Base-by-base conservation (phyloP, 2,888 invertebrate species). In the Aquatica leii region DNA sequence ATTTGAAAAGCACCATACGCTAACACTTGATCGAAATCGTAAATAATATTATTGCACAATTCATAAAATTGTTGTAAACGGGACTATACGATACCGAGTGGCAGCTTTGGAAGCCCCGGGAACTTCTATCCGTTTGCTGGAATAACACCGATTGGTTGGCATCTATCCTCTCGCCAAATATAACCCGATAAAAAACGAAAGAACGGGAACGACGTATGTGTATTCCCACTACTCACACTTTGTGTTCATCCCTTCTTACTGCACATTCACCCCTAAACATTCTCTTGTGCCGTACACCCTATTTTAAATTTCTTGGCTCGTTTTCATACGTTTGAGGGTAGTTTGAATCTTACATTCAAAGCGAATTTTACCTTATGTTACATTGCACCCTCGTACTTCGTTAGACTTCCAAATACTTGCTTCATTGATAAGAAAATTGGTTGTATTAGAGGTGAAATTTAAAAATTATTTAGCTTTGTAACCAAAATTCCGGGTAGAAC, bases 171-270 rank as follows among this genome's bases (percentile, higher is more conserved):
- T 61, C 60, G 60, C 61, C 66, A 62, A 64, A 63, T 66, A 59
- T 62, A 65, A 55, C 58, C 51, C 62, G 58, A 52, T 65, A 65
- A 69, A 70, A 69, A 69, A 67, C 66, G 66, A 67, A 66, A 65
- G 62, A 67, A 59, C 66, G 57, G 59, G 54, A 60, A 54, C 31
- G 53, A 73, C 76, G 78, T 76, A 75, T 41, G 73, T 74, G 77
- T 66, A 59, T 69, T 70, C 70, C 70, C 48, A 53, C 59, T 64
- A 50, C 69, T 68, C 66, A 73, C 73, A 70, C 65, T 69, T 69
- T 71, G 64, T 71, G 69, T 78, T 76, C 78, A 76, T 78, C 79
- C 80, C 77, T 78, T 74, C 76, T 74, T 76, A 68, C 72, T 74
- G 70, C 73, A 73, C 72, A 72, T 70, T 73, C 73, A 73, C 74